Evolutionary conservation across 2,113 vertebrate species (phyloP).

Genomic region (Maccullochella peelii): DNA sequence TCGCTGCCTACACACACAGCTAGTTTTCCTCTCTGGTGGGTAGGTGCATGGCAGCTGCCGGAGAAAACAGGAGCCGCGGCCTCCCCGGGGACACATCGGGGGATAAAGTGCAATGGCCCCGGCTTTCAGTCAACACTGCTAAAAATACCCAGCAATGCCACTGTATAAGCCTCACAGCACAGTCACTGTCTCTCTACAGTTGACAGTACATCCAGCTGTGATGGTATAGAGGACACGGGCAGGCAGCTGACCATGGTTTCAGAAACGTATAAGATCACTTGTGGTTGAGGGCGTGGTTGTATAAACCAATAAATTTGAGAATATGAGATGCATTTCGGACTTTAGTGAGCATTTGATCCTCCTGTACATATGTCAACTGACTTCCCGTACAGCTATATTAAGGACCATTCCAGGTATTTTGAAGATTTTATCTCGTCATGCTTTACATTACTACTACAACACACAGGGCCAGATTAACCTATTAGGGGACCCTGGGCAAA

Average conservation of each 20-base stretch:
- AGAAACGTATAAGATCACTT: not conserved
- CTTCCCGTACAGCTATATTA: not conserved
- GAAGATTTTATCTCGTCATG: not conserved
- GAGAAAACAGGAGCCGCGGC: conserved; percentile 53
- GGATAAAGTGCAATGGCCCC: conserved; percentile 54
- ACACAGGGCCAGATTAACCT: not conserved
- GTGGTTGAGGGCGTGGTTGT: not conserved
- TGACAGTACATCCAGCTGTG: conserved; percentile 31
- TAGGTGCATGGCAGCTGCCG: conserved; percentile 75
- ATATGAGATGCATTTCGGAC: not conserved
- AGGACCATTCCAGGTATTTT: too few relatives aligned
- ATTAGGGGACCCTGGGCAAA: not conserved
- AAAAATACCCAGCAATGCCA: conserved; percentile 72
- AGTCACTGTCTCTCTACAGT: conserved; percentile 11
- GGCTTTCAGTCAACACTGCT: conserved; percentile 67
- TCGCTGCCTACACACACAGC: conserved; percentile 63
- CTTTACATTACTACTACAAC: not conserved
- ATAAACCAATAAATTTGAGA: not conserved
- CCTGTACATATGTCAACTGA: too few relatives aligned
- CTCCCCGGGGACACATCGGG: conserved; percentile 37
- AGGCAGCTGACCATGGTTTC: not conserved
- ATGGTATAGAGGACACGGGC: conserved; percentile 8
- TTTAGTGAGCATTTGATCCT: not conserved
- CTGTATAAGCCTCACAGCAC: conserved; percentile 24
- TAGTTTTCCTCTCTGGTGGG: conserved; percentile 35